Evolutionary conservation across 2,113 vertebrate genomes (phyloP).

Genomic region (Haemorhous mexicanus): DNA sequence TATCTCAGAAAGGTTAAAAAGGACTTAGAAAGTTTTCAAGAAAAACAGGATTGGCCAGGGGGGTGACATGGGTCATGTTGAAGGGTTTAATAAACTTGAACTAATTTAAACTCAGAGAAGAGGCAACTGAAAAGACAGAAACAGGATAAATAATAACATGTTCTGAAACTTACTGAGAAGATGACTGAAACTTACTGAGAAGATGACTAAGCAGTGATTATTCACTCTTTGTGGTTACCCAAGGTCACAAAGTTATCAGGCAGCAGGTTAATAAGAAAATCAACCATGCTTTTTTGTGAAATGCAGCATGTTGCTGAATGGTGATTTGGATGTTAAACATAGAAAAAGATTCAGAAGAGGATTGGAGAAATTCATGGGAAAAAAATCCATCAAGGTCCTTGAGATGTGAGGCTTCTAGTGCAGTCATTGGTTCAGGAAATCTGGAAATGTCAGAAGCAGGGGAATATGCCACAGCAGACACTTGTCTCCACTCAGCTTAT

Average conservation of each 20-base stretch:
- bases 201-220: not conserved
- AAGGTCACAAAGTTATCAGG: not conserved
- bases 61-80: not conserved
- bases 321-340: not conserved
- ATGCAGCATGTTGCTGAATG: not conserved
- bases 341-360: not conserved
- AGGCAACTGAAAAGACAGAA: not conserved
- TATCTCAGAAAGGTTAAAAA: not conserved
- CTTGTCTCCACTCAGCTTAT: not conserved
- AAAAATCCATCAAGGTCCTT: not conserved
- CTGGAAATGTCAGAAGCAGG: not conserved
- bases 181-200: not conserved
- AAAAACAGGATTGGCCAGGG: not conserved
- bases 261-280: not conserved
- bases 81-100: not conserved
- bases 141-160: not conserved
- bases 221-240: not conserved
- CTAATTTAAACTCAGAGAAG: not conserved
- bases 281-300: not conserved
- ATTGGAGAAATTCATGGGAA: not conserved
- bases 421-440: not conserved
- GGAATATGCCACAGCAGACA: not conserved
- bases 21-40: not conserved
- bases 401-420: not conserved
- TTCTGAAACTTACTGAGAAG: not conserved